Conservation (phyloP, 1,140 invertebrate species). For the Dreissena rostriformis region DNA sequence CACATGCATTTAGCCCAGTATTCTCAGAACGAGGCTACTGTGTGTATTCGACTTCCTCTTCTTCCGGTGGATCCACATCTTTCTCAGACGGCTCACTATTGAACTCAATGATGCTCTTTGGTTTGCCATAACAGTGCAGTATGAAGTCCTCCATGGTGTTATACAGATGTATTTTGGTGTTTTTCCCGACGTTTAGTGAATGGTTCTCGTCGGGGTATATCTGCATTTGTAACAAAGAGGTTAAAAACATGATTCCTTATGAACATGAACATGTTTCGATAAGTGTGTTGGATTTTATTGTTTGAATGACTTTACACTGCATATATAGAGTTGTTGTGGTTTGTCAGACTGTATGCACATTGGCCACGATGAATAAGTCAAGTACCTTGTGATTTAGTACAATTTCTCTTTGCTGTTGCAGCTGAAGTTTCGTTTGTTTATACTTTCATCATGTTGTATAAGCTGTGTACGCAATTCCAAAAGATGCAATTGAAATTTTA, state of each 20-base stretch:
- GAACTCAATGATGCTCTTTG: conserved; percentile 59
- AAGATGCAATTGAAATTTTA: too few relatives aligned
- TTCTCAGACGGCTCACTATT: conserved; percentile 41
- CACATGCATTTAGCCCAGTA: too few relatives aligned
- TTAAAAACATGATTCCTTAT: conserved; percentile 10
- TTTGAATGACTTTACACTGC: not conserved
- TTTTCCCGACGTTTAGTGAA: conserved; percentile 87
- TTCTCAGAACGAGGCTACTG: too few relatives aligned
- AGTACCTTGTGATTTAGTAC: too few relatives aligned
- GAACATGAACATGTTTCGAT: not conserved
- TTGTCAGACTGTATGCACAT: not conserved
- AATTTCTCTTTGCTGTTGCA: too few relatives aligned
- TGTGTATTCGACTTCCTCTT: not conserved
- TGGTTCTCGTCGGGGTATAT: conserved; percentile 96
- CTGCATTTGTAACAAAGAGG: conserved; percentile 81
- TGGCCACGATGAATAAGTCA: too few relatives aligned
- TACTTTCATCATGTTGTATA: too few relatives aligned
- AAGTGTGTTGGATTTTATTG: not conserved
- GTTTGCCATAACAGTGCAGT: conserved; percentile 51
- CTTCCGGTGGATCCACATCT: conserved; percentile 35
- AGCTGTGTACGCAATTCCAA: too few relatives aligned
- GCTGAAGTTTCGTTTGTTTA: too few relatives aligned
- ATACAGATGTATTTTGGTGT: conserved; percentile 90
- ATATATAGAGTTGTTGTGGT: not conserved
- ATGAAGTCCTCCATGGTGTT: conserved; percentile 94